Evolutionary conservation across 2,113 vertebrate species (phyloP).

Genomic region (Lethenteron camtschaticum): DNA sequence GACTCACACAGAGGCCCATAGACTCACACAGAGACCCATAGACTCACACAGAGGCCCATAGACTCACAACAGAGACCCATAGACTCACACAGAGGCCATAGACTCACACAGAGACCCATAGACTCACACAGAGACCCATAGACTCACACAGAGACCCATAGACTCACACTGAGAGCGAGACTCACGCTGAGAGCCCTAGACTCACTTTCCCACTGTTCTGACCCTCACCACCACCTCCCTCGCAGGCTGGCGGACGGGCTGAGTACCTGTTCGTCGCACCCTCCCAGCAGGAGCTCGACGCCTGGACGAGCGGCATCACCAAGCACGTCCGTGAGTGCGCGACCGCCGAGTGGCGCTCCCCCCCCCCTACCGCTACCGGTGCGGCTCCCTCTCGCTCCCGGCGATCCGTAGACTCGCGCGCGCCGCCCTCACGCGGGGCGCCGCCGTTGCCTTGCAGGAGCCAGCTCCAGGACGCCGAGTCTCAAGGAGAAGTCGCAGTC

Average conservation of each 20-base stretch:
- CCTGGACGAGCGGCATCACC: slow-evolving; percentile 24
- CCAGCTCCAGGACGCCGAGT: background rate
- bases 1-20: no score
- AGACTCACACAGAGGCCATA: no score
- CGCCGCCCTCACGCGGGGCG: background rate
- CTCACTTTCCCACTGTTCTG: no score
- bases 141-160: no score
- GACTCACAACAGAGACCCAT: no score
- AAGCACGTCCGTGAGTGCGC: slow-evolving; percentile 13
- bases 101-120: no score
- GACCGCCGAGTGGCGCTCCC: background rate
- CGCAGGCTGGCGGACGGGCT: slow-evolving; percentile 25
- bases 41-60: no score
- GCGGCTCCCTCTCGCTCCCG: background rate
- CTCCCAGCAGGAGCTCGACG: slow-evolving; percentile 19
- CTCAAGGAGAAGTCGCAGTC: no score
- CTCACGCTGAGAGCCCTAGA: no score
- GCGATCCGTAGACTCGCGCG: background rate
- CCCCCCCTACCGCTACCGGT: background rate
- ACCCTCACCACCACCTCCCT: background rate
- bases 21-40: no score
- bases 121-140: no score
- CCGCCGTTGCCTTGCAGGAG: background rate
- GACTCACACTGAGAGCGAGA: no score
- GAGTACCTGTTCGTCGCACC: slow-evolving; percentile 30